Percentiles rank a stretch among this genome's conserved stretches.
These are phyloP conservation scores for Drosophila ficusphila DNA, from an alignment of 1,140 invertebrate species.

Conservation along the genomic window DNA sequence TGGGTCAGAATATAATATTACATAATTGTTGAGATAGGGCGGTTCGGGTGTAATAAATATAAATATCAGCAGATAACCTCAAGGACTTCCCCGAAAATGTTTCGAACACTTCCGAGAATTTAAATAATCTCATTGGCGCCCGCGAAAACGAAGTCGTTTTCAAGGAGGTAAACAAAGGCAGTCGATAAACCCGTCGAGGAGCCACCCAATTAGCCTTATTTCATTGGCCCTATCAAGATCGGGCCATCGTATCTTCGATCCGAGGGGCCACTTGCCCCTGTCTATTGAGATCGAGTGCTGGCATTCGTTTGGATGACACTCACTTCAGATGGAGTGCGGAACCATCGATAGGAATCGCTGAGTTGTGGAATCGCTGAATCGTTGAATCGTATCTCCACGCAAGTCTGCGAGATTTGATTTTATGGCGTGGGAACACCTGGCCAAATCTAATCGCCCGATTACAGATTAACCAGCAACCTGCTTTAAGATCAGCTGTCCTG, in stretches of 20 bases:
- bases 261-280: constrained; percentile 31
- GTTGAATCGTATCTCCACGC: too few relatives aligned
- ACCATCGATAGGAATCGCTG: constrained; percentile 11
- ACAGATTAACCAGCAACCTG: constrained; percentile 3
- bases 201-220: constrained; percentile 31
- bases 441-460: constrained; percentile 28
- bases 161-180: constrained; percentile 36
- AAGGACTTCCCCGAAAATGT: background rate
- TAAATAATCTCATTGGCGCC: constrained; percentile 11
- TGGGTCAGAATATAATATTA: background rate
- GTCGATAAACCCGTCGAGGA: background rate
- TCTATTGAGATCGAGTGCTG: constrained; percentile 35
- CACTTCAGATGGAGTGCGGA: constrained; percentile 36
- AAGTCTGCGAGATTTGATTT: constrained; percentile 4
- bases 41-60: background rate
- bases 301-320: constrained; percentile 20
- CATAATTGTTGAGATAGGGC: background rate
- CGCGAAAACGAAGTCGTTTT: background rate
- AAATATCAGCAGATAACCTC: background rate
- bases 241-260: constrained; percentile 30
- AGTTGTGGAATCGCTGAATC: too few relatives aligned
- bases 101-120: constrained; percentile 7
- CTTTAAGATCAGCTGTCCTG: background rate
- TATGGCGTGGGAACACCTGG: constrained; percentile 33
- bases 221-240: constrained; percentile 27